These are phyloP conservation scores for Oryzaephilus surinamensis DNA, from an alignment of 1,140 invertebrate species.

Conservation along the genomic window DNA sequence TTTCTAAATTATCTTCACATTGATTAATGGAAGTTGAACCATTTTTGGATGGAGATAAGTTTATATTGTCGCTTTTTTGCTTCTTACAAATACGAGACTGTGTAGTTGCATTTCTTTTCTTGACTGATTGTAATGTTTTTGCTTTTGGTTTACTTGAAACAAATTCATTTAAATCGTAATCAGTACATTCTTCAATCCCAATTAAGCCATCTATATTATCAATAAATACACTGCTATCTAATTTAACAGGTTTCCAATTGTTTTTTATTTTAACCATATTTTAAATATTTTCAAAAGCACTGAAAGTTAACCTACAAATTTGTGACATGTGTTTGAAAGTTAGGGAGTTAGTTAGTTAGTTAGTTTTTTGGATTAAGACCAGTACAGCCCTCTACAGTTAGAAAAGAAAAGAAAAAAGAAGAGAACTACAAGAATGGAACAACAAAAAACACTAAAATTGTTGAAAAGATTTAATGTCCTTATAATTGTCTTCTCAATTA, in stretches of 20 bases:
- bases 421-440: no score
- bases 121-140: slow-evolving; percentile 7
- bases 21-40: slow-evolving; percentile 3
- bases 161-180: slow-evolving; percentile 39
- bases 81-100: slow-evolving; percentile 7
- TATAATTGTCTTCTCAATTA: no score
- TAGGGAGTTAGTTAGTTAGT: no score
- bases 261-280: slow-evolving; percentile 7
- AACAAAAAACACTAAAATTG: no score
- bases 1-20: slow-evolving; percentile 29
- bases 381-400: no score
- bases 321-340: no score
- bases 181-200: slow-evolving; percentile 50
- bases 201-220: slow-evolving; percentile 43
- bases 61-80: slow-evolving; percentile 2
- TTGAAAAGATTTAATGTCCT: no score
- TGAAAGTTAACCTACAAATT: no score
- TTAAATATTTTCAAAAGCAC: not conserved
- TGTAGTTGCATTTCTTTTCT: slow-evolving; percentile 8
- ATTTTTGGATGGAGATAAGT: slow-evolving; percentile 14
- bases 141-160: slow-evolving; percentile 5
- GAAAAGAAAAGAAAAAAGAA: no score
- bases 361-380: no score
- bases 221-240: slow-evolving; percentile 41
- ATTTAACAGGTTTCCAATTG: slow-evolving; percentile 44